Conservation (phyloP, 2,113 vertebrate species). For the Zingel zingel region DNA sequence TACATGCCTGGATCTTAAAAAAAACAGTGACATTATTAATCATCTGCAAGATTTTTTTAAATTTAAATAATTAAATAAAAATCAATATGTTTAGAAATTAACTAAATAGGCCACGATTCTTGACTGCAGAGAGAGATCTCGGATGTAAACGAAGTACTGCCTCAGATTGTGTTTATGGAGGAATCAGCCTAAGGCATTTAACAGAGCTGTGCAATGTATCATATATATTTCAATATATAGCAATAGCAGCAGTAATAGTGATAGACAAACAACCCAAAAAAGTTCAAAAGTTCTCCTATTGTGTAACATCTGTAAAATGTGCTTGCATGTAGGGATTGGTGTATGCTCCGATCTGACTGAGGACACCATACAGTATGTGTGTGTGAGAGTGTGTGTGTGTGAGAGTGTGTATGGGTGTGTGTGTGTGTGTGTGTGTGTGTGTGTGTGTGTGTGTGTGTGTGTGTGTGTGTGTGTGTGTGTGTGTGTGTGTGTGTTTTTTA, state of each 20-base stretch:
- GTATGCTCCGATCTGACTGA: neutral
- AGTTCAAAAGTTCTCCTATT: neutral
- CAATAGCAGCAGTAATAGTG: neutral
- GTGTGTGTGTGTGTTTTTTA: neutral
- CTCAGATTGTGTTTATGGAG: neutral
- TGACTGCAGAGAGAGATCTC: neutral
- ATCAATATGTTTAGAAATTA: neutral
- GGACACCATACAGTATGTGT: neutral
- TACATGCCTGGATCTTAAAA: neutral
- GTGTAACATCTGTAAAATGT: neutral
- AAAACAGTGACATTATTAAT: neutral
- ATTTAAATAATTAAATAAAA: neutral
- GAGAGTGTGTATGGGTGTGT: neutral
- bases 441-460: no score
- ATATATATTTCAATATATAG: neutral
- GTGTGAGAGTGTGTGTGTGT: neutral
- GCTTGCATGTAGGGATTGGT: neutral
- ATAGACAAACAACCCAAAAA: neutral
- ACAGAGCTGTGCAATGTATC: neutral
- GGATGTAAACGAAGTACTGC: neutral
- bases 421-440: neutral
- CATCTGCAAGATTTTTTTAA: neutral
- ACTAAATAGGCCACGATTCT: neutral
- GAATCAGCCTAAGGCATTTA: no score
- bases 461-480: constrained; percentile 6